Conservation (phyloP, 2,797 vertebrate genomes). For the Halcyon smyrnensis region DNA sequence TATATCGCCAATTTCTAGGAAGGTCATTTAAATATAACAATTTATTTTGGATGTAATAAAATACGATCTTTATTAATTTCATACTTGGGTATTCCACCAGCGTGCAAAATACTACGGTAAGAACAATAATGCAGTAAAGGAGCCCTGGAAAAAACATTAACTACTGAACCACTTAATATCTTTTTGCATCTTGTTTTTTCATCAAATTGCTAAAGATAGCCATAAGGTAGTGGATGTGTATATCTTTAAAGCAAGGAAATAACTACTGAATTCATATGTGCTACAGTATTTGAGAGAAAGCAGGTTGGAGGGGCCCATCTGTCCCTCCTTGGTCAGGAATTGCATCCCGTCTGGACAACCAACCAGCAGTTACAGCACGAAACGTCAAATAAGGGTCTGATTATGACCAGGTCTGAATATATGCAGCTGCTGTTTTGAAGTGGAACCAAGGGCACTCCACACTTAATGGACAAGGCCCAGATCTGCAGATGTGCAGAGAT, state of each 20-base stretch:
- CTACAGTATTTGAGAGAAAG: neutral
- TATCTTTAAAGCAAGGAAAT: constrained; percentile 59
- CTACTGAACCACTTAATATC: constrained; percentile 53
- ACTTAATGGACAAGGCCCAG: neutral
- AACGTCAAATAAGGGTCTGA: neutral
- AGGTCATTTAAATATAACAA: constrained; percentile 69
- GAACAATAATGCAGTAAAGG: constrained; percentile 37
- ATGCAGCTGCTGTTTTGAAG: neutral
- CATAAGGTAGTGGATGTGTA: constrained; percentile 32
- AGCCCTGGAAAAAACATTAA: constrained; percentile 66
- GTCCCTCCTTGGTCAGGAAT: neutral
- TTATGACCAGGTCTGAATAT: rapidly evolving
- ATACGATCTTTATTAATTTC: constrained; percentile 69
- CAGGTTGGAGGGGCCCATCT: constrained; percentile 39
- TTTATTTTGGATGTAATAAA: constrained; percentile 72
- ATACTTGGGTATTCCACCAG: constrained; percentile 65
- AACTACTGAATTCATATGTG: constrained; percentile 47
- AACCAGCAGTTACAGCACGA: neutral
- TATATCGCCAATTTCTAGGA: constrained; percentile 64
- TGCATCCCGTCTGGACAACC: neutral
- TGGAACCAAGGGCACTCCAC: neutral
- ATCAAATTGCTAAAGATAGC: constrained; percentile 58
- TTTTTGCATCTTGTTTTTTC: constrained; percentile 67
- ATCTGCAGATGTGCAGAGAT: constrained; percentile 22
- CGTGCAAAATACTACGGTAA: constrained; percentile 65